A percentile compares a stretch with the other conserved stretches of the same genome.
phyloP scores from a whole-genome alignment of 2,888 invertebrate species.

The Cephus spinipes region DNA sequence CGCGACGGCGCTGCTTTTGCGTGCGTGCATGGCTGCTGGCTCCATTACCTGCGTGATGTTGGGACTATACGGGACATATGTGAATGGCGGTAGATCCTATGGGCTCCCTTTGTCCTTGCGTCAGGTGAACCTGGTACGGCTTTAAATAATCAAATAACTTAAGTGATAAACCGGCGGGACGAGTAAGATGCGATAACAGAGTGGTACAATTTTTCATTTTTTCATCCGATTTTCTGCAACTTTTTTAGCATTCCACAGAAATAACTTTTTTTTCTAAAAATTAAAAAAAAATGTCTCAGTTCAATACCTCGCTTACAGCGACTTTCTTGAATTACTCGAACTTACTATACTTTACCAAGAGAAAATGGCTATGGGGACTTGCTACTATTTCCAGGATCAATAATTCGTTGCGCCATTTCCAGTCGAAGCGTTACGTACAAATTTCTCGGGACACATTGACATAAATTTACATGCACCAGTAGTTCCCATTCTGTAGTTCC shows the following conservation, averaged over 20 bases:
- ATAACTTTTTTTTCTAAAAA: background rate
- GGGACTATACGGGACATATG: background rate
- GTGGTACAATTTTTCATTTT: background rate
- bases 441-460: background rate
- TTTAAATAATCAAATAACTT: background rate
- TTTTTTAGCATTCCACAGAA: background rate
- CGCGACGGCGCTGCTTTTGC: background rate
- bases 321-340: background rate
- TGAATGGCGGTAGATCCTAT: background rate
- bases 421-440: background rate
- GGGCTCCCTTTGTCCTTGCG: background rate
- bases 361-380: background rate
- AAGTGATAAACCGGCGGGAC: background rate
- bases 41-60: background rate
- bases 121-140: background rate
- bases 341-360: background rate
- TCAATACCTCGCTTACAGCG: background rate
- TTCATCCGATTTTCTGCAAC: background rate
- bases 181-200: too few relatives aligned
- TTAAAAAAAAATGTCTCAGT: background rate
- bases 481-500: background rate
- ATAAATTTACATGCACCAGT: background rate
- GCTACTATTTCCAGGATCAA: background rate
- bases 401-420: background rate
- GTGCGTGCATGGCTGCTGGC: background rate